These are phyloP conservation scores for Tupiocoris notatus DNA, from an alignment of 2,888 invertebrate genomes.

Conservation along the genomic window DNA sequence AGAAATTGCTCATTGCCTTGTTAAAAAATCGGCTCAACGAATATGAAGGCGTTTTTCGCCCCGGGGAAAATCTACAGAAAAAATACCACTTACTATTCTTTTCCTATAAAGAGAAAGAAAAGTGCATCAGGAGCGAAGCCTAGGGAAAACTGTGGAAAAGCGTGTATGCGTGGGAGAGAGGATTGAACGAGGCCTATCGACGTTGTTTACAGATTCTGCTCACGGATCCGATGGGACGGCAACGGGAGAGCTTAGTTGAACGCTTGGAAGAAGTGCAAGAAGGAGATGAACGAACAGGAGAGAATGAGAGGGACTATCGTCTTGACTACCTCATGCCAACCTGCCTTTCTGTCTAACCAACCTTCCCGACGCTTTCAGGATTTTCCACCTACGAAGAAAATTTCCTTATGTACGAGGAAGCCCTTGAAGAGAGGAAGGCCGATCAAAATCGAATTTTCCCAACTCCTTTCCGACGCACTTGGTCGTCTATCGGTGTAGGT, in stretches of 20 bases:
- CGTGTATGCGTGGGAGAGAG: not conserved
- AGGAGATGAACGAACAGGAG: not conserved
- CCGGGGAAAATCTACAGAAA: not conserved
- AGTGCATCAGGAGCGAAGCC: not conserved
- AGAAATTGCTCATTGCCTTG: too few species aligned
- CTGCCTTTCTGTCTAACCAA: too few species aligned
- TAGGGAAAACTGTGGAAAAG: not conserved
- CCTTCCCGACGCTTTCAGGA: conserved; percentile 28
- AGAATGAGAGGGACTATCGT: not conserved
- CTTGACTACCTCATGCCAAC: conserved; percentile 1
- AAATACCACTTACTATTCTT: not conserved
- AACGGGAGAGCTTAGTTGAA: not conserved
- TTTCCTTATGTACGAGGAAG: conserved; percentile 18
- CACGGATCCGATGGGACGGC: conserved; percentile 4
- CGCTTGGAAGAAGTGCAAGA: not conserved
- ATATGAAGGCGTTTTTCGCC: too few species aligned
- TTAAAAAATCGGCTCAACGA: too few species aligned
- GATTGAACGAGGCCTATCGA: conserved; percentile 8
- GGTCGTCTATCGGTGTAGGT: not conserved
- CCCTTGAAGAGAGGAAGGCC: not conserved
- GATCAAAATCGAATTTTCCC: not conserved
- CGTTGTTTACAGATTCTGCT: conserved; percentile 37
- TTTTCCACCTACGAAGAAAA: conserved; percentile 15
- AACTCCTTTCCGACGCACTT: not conserved
- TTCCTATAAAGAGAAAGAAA: not conserved